Percentiles rank a stretch among this genome's conserved stretches.
Evolutionary conservation across 2,113 vertebrate genomes (phyloP).

Genomic region (Bos indicus): DNA sequence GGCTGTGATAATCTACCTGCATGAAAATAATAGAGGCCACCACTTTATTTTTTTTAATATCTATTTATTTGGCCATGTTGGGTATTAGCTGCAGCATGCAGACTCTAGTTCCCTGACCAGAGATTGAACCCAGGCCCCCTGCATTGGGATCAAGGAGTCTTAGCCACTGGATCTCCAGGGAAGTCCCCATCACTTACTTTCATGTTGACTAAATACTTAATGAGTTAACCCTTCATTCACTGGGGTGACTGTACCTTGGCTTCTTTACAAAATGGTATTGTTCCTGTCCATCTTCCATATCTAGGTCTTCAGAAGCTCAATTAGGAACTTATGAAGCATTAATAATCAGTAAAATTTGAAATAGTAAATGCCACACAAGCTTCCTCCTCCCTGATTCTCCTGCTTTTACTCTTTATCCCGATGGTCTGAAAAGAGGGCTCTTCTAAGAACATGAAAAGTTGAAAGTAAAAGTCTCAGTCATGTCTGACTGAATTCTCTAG

Average conservation of each 20-base stretch:
- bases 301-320: not conserved
- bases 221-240: not conserved
- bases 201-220: not conserved
- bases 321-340: not conserved
- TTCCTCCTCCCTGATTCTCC: not conserved
- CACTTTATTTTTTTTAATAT: not conserved
- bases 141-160: not conserved
- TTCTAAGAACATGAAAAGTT: not conserved
- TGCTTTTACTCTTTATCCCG: not conserved
- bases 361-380: not conserved
- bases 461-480: not conserved
- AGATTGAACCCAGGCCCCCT: not conserved
- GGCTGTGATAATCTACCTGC: not conserved
- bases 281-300: not conserved
- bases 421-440: not conserved
- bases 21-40: not conserved
- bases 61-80: not conserved
- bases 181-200: not conserved
- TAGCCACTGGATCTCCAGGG: not conserved
- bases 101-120: not conserved
- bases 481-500: not conserved
- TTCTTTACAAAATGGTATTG: not conserved
- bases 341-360: not conserved
- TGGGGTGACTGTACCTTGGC: not conserved
- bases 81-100: not conserved